These are phyloP conservation scores for Latheticus oryzae DNA, from an alignment of 2,888 invertebrate species.

Conservation along the genomic window DNA sequence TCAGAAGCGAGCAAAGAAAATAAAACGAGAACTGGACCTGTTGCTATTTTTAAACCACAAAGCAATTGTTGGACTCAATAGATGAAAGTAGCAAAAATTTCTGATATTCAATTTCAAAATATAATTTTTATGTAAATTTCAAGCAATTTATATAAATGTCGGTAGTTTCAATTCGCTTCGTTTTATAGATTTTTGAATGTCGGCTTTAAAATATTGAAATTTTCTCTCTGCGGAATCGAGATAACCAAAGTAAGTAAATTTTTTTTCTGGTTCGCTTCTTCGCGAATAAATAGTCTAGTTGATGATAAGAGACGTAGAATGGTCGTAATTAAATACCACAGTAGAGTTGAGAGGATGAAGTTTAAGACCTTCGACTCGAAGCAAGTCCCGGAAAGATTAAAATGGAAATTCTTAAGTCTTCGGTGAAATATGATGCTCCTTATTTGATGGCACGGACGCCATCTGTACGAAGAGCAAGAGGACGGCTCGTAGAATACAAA, in stretches of 20 bases:
- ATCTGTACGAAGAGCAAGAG: slow-evolving; percentile 44
- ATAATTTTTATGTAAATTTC: too few relatives aligned
- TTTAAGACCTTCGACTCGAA: slow-evolving; percentile 50
- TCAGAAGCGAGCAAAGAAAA: too few relatives aligned
- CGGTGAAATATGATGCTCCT: slow-evolving; percentile 60
- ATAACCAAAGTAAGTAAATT: too few relatives aligned
- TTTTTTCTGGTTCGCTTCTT: too few relatives aligned
- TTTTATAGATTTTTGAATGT: too few relatives aligned
- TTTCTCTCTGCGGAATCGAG: too few relatives aligned
- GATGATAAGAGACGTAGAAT: slow-evolving; percentile 46
- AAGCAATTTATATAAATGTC: too few relatives aligned
- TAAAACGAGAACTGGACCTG: too few relatives aligned
- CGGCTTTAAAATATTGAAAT: too few relatives aligned
- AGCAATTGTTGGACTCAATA: slow-evolving; percentile 6
- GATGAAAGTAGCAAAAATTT: too few relatives aligned
- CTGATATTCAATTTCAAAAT: too few relatives aligned
- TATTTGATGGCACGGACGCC: slow-evolving; percentile 53
- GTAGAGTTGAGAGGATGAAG: slow-evolving; percentile 47
- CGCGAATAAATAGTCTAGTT: slow-evolving; percentile 33
- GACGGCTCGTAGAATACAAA: slow-evolving; percentile 55
- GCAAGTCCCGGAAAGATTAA: slow-evolving; percentile 52
- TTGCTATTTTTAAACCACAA: slow-evolving; percentile 7
- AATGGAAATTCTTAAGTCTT: slow-evolving; percentile 60
- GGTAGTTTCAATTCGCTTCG: too few relatives aligned
- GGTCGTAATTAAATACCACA: slow-evolving; percentile 53